A percentile compares a stretch with the other conserved stretches of the same genome.
Conservation (phyloP, 2,888 invertebrate genomes). For the Drosophila quasianomalipes region DNA sequence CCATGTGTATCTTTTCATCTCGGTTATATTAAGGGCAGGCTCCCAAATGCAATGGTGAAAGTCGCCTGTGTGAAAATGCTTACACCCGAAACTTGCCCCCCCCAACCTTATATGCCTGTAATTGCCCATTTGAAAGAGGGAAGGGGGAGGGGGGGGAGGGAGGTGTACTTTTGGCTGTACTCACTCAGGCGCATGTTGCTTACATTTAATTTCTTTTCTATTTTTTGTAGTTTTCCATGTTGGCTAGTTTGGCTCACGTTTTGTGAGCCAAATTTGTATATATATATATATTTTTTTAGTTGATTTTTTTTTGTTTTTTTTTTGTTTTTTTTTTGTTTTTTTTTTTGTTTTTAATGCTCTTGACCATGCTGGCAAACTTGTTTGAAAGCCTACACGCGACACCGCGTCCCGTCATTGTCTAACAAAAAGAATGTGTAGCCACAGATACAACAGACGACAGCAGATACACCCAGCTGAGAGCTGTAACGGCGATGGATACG, state of each 20-base stretch:
- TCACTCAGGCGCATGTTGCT: slow-evolving; percentile 29
- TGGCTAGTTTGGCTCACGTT: slow-evolving; percentile 43
- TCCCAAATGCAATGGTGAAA: slow-evolving; percentile 44
- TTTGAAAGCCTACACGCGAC: slow-evolving; percentile 55
- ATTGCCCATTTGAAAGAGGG: slow-evolving; percentile 1
- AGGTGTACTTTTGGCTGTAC: not conserved
- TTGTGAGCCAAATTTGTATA: slow-evolving; percentile 46
- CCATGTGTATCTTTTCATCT: slow-evolving; percentile 13
- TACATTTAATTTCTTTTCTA: slow-evolving; percentile 73
- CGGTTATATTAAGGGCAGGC: slow-evolving; percentile 54
- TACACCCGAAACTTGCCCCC: slow-evolving; percentile 10
- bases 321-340: not conserved
- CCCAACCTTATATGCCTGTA: not conserved
- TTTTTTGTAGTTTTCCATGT: slow-evolving; percentile 39
- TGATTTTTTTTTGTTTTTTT: not conserved
- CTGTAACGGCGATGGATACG: slow-evolving; percentile 23
- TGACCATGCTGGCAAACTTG: slow-evolving; percentile 71
- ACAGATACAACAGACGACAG: slow-evolving; percentile 3
- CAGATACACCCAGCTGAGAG: not conserved
- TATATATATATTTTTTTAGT: not conserved
- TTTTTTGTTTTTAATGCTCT: slow-evolving; percentile 41
- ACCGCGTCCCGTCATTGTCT: slow-evolving; percentile 18
- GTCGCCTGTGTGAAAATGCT: slow-evolving; percentile 30
- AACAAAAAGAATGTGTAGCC: slow-evolving; percentile 36
- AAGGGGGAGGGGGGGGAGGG: too few species aligned